These are phyloP conservation scores for Hormaphis cornu DNA, from an alignment of 1,140 invertebrate genomes.

Conservation along the genomic window DNA sequence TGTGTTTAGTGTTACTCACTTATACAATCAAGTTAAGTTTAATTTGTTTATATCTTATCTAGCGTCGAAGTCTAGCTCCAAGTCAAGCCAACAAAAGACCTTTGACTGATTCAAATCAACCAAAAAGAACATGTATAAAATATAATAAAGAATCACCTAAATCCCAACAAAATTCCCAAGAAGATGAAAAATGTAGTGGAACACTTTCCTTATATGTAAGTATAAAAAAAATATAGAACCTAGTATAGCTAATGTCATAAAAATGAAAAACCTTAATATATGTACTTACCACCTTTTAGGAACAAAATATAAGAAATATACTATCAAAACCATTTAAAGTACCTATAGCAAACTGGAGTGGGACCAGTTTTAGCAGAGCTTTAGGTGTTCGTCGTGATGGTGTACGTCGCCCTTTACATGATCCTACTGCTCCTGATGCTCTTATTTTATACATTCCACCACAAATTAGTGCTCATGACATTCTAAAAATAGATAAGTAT, in stretches of 20 bases:
- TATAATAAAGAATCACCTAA: not conserved
- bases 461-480: constrained; percentile 69
- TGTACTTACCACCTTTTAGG: constrained; percentile 51
- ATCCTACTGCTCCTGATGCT: constrained; percentile 89
- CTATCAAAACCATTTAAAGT: constrained; percentile 87
- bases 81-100: constrained; percentile 21
- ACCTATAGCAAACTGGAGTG: constrained; percentile 79
- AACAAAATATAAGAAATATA: constrained; percentile 69
- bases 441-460: constrained; percentile 83
- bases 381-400: constrained; percentile 64
- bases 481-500: constrained; percentile 62
- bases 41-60: too few relatives aligned
- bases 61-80: constrained; percentile 33
- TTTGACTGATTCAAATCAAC: constrained; percentile 7
- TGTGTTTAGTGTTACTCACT: too few relatives aligned
- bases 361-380: constrained; percentile 55
- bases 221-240: not conserved
- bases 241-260: not conserved
- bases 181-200: not conserved
- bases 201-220: not conserved
- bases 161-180: not conserved
- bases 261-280: not conserved
- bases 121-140: not conserved
- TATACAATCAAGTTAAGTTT: too few relatives aligned
- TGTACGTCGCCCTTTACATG: constrained; percentile 69